Conservation (phyloP, 2,113 vertebrate genomes). For the Crotalus viridis region DNA sequence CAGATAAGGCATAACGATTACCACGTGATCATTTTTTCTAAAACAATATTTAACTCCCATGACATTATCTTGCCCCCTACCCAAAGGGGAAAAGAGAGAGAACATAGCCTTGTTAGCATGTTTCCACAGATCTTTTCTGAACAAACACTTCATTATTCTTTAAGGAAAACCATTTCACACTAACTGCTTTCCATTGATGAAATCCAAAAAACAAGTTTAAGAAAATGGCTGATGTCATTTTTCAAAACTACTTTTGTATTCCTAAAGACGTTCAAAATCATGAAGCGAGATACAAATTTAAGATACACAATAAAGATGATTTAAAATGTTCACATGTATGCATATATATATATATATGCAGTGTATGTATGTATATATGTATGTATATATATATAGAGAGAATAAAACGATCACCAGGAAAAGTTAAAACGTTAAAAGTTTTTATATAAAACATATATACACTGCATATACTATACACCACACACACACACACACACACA, state of each 20-base stretch:
- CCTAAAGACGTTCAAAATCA: background rate
- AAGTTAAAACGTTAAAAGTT: too few species aligned
- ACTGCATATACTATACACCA: too few species aligned
- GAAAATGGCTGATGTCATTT: background rate
- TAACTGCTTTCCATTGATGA: background rate
- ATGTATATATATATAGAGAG: too few species aligned
- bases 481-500: too few species aligned
- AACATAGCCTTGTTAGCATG: background rate
- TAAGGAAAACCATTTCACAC: background rate
- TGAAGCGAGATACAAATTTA: background rate
- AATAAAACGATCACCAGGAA: too few species aligned
- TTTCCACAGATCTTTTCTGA: background rate
- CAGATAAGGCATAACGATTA: slow-evolving; percentile 97
- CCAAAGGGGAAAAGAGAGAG: slow-evolving; percentile 51
- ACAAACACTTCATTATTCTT: background rate
- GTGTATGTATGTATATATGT: too few species aligned
- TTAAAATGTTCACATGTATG: background rate
- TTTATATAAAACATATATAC: too few species aligned
- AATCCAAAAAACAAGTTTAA: background rate
- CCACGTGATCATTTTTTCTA: slow-evolving; percentile 92
- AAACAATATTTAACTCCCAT: slow-evolving; percentile 96
- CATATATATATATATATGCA: too few species aligned
- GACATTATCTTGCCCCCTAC: slow-evolving; percentile 92
- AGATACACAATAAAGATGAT: background rate
- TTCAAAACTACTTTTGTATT: background rate